phyloP scores from a whole-genome alignment of 1,140 invertebrate genomes.

The Popillia japonica region DNA sequence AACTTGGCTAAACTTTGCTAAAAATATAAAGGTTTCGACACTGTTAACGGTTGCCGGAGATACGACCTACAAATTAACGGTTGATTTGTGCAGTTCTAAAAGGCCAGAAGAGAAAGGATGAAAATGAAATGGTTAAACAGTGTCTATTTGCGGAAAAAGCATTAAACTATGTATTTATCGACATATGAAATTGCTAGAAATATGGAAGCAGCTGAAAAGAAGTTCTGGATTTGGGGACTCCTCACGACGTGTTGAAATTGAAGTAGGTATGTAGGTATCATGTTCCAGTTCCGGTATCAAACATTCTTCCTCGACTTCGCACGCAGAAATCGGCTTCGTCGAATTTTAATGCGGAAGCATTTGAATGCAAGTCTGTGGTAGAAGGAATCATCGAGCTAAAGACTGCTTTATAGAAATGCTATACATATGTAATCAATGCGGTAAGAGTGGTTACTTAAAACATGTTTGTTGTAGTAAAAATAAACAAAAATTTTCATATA shows the following conservation, averaged over 20 bases:
- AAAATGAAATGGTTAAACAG: conserved; percentile 12
- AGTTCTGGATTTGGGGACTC: neutral
- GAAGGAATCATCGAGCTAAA: neutral
- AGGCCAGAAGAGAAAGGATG: no score
- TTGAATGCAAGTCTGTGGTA: neutral
- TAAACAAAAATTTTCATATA: no score
- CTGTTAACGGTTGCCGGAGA: no score
- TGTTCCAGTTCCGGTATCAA: neutral
- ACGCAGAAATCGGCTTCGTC: neutral
- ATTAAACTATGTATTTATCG: neutral
- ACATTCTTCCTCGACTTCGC: neutral
- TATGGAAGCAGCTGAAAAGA: neutral
- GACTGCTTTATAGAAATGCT: neutral
- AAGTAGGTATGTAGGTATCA: no score
- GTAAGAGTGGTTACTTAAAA: neutral
- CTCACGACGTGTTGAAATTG: neutral
- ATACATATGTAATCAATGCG: neutral
- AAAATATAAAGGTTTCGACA: no score
- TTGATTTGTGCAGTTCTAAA: no score
- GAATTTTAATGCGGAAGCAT: neutral
- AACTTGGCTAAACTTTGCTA: no score
- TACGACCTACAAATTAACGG: no score
- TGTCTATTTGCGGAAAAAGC: neutral
- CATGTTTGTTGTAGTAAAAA: neutral
- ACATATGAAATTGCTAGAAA: neutral